Conservation (phyloP, 2,888 invertebrate genomes). For the Lithophane ornitopus region DNA sequence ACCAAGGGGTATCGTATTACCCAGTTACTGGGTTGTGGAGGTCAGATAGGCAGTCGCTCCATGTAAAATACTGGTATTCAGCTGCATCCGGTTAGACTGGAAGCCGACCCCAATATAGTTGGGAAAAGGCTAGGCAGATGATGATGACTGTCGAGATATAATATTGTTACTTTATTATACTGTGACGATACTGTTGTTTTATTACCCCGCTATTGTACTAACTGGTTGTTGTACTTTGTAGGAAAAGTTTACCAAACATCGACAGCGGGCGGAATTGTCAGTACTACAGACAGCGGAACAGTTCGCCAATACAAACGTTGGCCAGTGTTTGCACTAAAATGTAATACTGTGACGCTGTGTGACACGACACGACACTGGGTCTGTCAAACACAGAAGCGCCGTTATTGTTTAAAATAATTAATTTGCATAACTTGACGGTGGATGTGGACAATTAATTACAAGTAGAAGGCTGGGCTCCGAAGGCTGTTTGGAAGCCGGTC, state of each 20-base stretch:
- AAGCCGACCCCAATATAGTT: too few species aligned
- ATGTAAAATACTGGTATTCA: too few species aligned
- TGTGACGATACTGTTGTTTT: conserved; percentile 20
- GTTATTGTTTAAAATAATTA: conserved; percentile 15
- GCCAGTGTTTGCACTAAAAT: conserved; percentile 26
- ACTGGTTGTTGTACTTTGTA: conserved; percentile 10
- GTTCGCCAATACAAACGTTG: conserved; percentile 44
- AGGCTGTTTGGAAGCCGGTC: conserved; percentile 12
- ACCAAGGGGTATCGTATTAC: too few species aligned
- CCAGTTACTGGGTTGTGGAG: too few species aligned
- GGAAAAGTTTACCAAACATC: conserved; percentile 61
- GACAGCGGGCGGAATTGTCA: conserved; percentile 34
- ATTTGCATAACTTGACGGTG: conserved; percentile 22
- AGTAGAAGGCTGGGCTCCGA: conserved; percentile 1
- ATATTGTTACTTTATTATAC: too few species aligned
- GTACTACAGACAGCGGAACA: conserved; percentile 18
- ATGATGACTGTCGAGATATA: too few species aligned
- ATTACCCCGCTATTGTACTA: conserved; percentile 30
- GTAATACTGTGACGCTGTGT: conserved; percentile 7
- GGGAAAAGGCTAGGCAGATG: too few species aligned
- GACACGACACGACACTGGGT: background rate
- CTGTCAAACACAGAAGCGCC: conserved; percentile 11
- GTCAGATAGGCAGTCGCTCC: too few species aligned
- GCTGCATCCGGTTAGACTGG: too few species aligned
- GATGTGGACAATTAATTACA: conserved; percentile 32